phyloP scores from a whole-genome alignment of 2,113 vertebrate species.

The Alethe castanea region DNA sequence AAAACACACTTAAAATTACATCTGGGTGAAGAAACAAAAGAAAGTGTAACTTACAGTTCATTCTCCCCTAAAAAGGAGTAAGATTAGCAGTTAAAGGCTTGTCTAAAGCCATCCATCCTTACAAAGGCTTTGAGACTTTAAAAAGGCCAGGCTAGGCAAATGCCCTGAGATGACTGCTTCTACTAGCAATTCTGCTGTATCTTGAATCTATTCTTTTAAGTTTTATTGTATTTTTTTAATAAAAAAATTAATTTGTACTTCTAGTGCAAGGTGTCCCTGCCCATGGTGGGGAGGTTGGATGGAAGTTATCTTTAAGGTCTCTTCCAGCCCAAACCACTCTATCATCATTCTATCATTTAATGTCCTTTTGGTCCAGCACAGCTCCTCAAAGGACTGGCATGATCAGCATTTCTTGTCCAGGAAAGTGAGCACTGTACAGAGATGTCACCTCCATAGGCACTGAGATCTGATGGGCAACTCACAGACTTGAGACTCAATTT shows the following conservation, averaged over 20 bases:
- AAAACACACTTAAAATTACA: slow-evolving; percentile 33
- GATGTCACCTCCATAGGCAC: background rate
- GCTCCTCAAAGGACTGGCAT: background rate
- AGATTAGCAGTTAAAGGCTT: background rate
- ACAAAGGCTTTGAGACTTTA: background rate
- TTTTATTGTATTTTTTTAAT: background rate
- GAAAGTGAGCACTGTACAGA: background rate
- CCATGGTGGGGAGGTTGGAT: background rate
- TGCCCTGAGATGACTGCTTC: background rate
- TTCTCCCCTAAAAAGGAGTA: background rate
- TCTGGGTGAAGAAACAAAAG: background rate
- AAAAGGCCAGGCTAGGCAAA: background rate
- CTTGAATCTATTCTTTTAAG: background rate
- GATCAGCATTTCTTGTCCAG: background rate
- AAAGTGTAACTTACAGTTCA: background rate
- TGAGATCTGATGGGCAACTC: background rate
- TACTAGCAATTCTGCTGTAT: background rate
- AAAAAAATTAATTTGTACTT: background rate
- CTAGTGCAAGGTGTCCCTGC: background rate
- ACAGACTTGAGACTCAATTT: background rate
- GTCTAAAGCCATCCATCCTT: background rate
- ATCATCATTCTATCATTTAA: background rate
- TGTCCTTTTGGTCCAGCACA: background rate
- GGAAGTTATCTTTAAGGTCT: background rate
- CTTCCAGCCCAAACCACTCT: background rate